These are phyloP conservation scores for Lagocephalus sceleratus DNA, from an alignment of 2,797 vertebrate species.

Conservation along the genomic window DNA sequence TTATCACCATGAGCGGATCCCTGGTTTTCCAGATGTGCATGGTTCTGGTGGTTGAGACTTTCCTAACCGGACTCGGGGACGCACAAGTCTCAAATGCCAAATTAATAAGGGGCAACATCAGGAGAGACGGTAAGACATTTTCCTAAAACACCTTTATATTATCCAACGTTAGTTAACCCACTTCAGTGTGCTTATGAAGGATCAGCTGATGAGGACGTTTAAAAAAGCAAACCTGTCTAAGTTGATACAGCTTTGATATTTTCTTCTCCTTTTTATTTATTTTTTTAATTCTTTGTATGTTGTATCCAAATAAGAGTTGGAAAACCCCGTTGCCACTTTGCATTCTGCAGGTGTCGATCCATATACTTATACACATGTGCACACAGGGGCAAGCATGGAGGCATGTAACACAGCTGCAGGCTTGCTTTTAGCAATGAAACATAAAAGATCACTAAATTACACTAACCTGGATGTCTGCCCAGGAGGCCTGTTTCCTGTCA, in stretches of 20 bases:
- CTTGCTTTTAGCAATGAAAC: conserved; percentile 53
- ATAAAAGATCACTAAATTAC: conserved; percentile 54
- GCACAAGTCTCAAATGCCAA: conserved; percentile 59
- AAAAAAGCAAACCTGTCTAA: too few relatives aligned
- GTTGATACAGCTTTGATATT: too few relatives aligned
- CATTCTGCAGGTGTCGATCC: conserved; percentile 46
- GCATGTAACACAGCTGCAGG: conserved; percentile 29
- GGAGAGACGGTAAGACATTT: conserved; percentile 74
- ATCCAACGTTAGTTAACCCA: too few relatives aligned
- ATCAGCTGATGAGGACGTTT: too few relatives aligned
- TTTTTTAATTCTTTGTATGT: too few relatives aligned
- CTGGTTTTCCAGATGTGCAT: conserved; percentile 50
- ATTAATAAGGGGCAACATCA: conserved; percentile 61
- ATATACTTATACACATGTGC: conserved; percentile 22
- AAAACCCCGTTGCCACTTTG: conserved; percentile 11
- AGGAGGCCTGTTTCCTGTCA: conserved; percentile 32
- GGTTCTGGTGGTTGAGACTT: conserved; percentile 36
- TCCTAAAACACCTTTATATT: too few relatives aligned
- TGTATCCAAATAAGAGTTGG: too few relatives aligned
- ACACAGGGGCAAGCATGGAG: conserved; percentile 7
- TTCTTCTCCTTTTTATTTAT: too few relatives aligned
- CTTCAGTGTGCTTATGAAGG: too few relatives aligned
- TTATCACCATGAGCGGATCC: conserved; percentile 42
- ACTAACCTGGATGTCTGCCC: conserved; percentile 36
- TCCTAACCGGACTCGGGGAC: conserved; percentile 12